Evolutionary conservation across 1,140 invertebrate genomes (phyloP).

Genomic region (Amphibalanus amphitrite): DNA sequence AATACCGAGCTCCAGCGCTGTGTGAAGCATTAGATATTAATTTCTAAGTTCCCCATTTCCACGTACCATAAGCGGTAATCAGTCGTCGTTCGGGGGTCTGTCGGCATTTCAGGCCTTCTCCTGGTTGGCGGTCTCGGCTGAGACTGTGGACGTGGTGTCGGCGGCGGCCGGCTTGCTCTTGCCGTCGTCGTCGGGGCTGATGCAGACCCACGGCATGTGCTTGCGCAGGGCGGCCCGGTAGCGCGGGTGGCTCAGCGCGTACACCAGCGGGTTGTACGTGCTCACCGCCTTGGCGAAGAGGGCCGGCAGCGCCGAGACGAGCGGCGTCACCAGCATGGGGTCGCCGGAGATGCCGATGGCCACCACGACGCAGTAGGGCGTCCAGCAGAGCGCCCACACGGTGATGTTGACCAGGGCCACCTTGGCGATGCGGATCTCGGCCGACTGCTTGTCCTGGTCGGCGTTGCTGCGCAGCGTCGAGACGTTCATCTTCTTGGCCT

Average conservation of each 20-base stretch:
- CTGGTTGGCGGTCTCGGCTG: not conserved
- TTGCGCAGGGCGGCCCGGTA: slow-evolving; percentile 49
- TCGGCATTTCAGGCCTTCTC: not conserved
- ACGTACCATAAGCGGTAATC: no score
- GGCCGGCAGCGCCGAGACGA: slow-evolving; percentile 19
- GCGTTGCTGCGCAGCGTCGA: slow-evolving; percentile 22
- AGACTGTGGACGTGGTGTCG: not conserved
- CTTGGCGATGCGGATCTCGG: slow-evolving; percentile 24
- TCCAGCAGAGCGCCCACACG: slow-evolving; percentile 27
- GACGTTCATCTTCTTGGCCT: slow-evolving; percentile 29
- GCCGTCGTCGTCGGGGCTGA: not conserved
- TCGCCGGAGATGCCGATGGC: slow-evolving; percentile 24
- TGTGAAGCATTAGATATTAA: no score
- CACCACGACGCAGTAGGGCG: slow-evolving; percentile 27
- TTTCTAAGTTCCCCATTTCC: no score
- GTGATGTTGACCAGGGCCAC: slow-evolving; percentile 26
- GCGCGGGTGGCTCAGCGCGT: slow-evolving; percentile 28
- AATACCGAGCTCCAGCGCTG: no score
- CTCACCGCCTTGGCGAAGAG: slow-evolving; percentile 19
- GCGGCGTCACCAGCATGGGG: slow-evolving; percentile 23
- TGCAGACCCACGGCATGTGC: slow-evolving; percentile 45
- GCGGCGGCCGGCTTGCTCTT: not conserved
- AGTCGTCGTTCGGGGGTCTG: no score
- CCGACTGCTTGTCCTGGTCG: slow-evolving; percentile 17
- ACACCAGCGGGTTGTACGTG: slow-evolving; percentile 19